These are phyloP conservation scores for Oreonectes daqikongensis DNA, from an alignment of 2,797 vertebrate species.

Conservation along the genomic window DNA sequence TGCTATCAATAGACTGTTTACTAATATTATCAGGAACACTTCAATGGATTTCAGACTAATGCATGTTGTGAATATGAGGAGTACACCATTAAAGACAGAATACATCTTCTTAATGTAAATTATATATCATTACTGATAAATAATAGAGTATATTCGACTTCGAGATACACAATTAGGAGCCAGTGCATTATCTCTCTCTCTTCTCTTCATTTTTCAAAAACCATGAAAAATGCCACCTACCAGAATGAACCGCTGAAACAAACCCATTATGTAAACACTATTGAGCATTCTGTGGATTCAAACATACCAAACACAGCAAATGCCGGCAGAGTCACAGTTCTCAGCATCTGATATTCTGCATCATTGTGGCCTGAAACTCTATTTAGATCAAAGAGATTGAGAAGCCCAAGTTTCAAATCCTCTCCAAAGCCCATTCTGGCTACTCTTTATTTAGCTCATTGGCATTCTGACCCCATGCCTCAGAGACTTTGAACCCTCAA, in stretches of 20 bases:
- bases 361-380: constrained; percentile 70
- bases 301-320: constrained; percentile 57
- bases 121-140: constrained; percentile 29
- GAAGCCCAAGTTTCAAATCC: constrained; percentile 79
- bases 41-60: neutral
- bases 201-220: constrained; percentile 26
- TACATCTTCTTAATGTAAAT: constrained; percentile 36
- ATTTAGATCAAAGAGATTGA: constrained; percentile 80
- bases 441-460: constrained; percentile 83
- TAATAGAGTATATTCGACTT: constrained; percentile 22
- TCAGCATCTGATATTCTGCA: constrained; percentile 73
- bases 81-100: constrained; percentile 29
- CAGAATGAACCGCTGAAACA: constrained; percentile 32
- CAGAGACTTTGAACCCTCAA: constrained; percentile 81
- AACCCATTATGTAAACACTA: constrained; percentile 54
- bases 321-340: constrained; percentile 56
- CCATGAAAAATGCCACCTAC: constrained; percentile 36
- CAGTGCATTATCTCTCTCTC: constrained; percentile 14
- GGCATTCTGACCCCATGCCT: constrained; percentile 83
- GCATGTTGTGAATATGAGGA: constrained; percentile 15
- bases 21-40: constrained; percentile 17
- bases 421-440: constrained; percentile 79
- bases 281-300: constrained; percentile 53
- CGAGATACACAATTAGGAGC: constrained; percentile 28
- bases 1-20: constrained; percentile 22